phyloP scores from a whole-genome alignment of 2,888 invertebrate genomes.

The Hydriomena furcata region DNA sequence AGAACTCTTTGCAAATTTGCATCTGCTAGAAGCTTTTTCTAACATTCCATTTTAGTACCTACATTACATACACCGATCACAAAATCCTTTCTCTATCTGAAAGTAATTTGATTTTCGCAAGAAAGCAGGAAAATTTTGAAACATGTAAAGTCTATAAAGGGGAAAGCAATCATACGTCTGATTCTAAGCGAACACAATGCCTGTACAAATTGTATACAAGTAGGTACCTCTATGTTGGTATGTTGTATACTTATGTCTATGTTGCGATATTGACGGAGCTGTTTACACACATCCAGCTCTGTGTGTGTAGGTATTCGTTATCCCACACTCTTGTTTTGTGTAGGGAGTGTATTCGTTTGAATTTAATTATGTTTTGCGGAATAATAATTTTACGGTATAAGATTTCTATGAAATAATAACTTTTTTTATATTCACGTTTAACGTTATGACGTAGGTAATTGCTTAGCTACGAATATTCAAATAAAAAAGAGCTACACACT shows the following conservation, averaged over 20 bases:
- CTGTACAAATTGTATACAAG: conserved; percentile 53
- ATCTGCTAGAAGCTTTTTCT: too few relatives aligned
- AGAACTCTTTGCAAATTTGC: too few relatives aligned
- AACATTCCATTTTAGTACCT: too few relatives aligned
- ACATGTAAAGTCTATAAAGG: conserved; percentile 51
- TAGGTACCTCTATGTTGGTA: conserved; percentile 39
- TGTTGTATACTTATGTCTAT: conserved; percentile 37
- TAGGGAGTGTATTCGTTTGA: conserved; percentile 54
- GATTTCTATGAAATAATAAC: conserved; percentile 25
- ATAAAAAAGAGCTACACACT: too few relatives aligned
- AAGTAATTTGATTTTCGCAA: conserved; percentile 29
- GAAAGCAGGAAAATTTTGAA: conserved; percentile 35
- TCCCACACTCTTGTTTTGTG: conserved; percentile 55
- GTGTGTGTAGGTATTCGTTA: conserved; percentile 49
- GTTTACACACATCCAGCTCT: conserved; percentile 53
- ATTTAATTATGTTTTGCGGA: conserved; percentile 44
- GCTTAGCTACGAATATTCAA: too few relatives aligned
- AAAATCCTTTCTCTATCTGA: conserved; percentile 9
- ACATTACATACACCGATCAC: not conserved
- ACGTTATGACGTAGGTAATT: too few relatives aligned
- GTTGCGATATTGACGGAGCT: conserved; percentile 61
- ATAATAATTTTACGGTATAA: conserved; percentile 36
- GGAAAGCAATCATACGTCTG: conserved; percentile 64
- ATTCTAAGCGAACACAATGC: conserved; percentile 64
- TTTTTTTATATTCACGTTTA: not conserved